Percentiles rank a stretch among this genome's conserved stretches.
phyloP scores from a whole-genome alignment of 2,888 invertebrate genomes.

The Beris chalybata region DNA sequence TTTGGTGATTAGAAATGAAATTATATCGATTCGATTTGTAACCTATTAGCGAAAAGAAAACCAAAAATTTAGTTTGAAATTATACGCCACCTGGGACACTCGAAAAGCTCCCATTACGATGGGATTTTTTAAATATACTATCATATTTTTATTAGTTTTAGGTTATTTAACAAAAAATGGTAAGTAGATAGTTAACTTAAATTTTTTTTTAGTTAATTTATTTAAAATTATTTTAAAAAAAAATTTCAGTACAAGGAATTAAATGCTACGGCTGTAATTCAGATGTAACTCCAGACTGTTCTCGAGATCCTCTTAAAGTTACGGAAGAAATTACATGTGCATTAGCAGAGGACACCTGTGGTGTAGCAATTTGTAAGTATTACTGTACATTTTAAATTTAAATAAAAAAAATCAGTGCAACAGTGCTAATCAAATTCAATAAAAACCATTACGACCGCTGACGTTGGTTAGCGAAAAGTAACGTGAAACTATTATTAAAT shows the following conservation, averaged over 20 bases:
- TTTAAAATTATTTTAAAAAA: no score
- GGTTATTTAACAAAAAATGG: slow-evolving; percentile 21
- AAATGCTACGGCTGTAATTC: slow-evolving; percentile 46
- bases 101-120: slow-evolving; percentile 16
- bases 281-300: slow-evolving; percentile 45
- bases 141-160: slow-evolving; percentile 16
- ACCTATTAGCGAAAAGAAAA: no score
- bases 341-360: slow-evolving; percentile 43
- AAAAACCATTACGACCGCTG: no score
- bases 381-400: no score
- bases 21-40: no score
- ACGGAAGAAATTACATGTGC: slow-evolving; percentile 41
- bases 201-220: no score
- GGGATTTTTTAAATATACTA: slow-evolving; percentile 19
- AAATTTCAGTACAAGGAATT: slow-evolving; percentile 9
- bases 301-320: slow-evolving; percentile 46
- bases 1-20: no score
- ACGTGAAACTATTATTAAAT: no score
- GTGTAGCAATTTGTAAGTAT: slow-evolving; percentile 48
- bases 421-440: no score
- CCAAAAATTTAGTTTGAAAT: slow-evolving; percentile 7
- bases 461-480: no score
- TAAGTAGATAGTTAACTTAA: slow-evolving; percentile 5
- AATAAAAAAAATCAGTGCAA: no score
- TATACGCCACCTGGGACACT: slow-evolving; percentile 1